phyloP scores from a whole-genome alignment of 2,113 vertebrate species.

The Cheilinus undulatus region DNA sequence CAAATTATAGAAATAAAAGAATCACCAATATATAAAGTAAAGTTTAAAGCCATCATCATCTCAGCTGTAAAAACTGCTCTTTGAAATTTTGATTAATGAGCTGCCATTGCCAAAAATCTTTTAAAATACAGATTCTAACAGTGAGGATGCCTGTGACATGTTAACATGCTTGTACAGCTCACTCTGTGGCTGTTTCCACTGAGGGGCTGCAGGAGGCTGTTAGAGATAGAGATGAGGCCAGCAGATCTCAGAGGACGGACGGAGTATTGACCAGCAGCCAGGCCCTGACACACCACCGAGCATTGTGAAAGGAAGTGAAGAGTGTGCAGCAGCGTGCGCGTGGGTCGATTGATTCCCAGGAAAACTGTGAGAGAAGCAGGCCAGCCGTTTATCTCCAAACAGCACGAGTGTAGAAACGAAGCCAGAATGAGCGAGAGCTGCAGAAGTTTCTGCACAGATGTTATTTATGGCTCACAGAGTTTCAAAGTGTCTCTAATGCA shows the following conservation, averaged over 20 bases:
- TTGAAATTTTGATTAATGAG: too few relatives aligned
- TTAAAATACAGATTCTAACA: background rate
- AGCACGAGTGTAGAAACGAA: conserved; percentile 17
- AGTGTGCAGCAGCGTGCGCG: conserved; percentile 5
- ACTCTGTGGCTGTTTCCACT: conserved; percentile 9
- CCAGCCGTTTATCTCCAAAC: conserved; percentile 30
- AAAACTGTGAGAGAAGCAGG: conserved; percentile 24
- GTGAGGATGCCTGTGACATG: background rate
- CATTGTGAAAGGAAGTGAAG: conserved; percentile 28
- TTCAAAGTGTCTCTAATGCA: background rate
- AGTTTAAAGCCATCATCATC: too few relatives aligned
- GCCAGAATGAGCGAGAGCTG: conserved; percentile 4
- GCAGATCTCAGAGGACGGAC: conserved; percentile 35
- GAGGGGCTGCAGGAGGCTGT: conserved; percentile 22
- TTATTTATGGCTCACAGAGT: background rate
- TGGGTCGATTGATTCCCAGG: conserved; percentile 36
- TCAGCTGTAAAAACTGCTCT: too few relatives aligned
- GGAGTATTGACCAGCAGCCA: conserved; percentile 46
- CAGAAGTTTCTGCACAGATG: conserved; percentile 1
- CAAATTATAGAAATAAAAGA: too few relatives aligned
- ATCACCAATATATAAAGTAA: too few relatives aligned
- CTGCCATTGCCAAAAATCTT: too few relatives aligned
- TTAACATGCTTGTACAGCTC: background rate
- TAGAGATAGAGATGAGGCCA: conserved; percentile 24
- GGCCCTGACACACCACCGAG: conserved; percentile 35